These are phyloP conservation scores for Natrix natrix DNA, from an alignment of 2,797 vertebrate species.

Conservation along the genomic window DNA sequence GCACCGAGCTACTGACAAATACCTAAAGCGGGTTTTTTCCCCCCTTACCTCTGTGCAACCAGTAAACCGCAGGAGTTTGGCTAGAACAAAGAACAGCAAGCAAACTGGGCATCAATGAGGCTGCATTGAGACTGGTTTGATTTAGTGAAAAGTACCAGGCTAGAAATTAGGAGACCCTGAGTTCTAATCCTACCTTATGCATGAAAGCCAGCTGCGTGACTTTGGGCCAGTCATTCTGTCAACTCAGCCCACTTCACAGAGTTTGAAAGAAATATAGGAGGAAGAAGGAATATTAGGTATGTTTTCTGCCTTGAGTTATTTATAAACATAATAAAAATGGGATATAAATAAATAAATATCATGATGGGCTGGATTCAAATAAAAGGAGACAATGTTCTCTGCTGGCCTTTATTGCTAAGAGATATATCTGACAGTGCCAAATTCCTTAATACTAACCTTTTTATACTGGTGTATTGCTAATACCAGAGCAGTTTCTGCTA, in stretches of 20 bases:
- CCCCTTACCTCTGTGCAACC: neutral
- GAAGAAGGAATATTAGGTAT: neutral
- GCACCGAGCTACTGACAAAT: neutral
- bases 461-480: neutral
- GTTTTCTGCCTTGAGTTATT: neutral
- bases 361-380: neutral
- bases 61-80: neutral
- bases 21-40: neutral
- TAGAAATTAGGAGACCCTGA: neutral
- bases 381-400: neutral
- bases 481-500: neutral
- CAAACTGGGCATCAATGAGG: neutral
- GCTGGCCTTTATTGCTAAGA: neutral
- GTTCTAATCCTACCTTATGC: neutral
- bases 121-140: neutral
- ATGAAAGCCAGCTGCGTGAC: neutral
- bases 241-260: neutral
- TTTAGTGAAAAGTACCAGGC: neutral
- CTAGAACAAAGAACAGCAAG: neutral
- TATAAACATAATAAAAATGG: neutral
- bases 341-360: neutral
- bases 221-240: neutral
- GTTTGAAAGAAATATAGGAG: neutral
- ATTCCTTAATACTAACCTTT: neutral
- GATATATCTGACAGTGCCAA: neutral